Percentiles rank a stretch among this genome's conserved stretches.
Conservation (phyloP, 1,140 invertebrate species). For the Achatina immaculata region DNA sequence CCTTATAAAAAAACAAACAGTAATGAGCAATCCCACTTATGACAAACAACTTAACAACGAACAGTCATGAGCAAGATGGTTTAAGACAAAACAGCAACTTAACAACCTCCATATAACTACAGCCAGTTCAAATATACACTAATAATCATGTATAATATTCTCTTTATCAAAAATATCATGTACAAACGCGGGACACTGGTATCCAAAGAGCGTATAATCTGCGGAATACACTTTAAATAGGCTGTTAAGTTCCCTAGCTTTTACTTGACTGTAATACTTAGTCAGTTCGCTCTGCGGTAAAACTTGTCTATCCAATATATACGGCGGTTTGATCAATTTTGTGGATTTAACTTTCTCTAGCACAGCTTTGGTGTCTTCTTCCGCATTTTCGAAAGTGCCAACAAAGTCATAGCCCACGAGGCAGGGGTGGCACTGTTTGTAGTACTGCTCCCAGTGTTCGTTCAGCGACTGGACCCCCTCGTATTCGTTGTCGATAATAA, state of each 20-base stretch:
- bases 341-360: slow-evolving; percentile 49
- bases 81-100: no score
- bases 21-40: no score
- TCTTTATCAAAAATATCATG: slow-evolving; percentile 38
- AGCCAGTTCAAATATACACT: no score
- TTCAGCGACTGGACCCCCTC: slow-evolving; percentile 75
- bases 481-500: slow-evolving; percentile 78
- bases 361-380: slow-evolving; percentile 75
- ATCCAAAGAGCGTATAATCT: slow-evolving; percentile 63
- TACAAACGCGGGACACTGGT: slow-evolving; percentile 54
- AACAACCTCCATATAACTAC: no score
- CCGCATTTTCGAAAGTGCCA: slow-evolving; percentile 88
- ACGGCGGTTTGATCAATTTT: slow-evolving; percentile 50
- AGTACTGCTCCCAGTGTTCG: slow-evolving; percentile 90
- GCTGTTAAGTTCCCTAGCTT: slow-evolving; percentile 42
- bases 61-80: no score
- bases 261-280: slow-evolving; percentile 49
- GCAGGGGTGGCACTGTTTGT: slow-evolving; percentile 88
- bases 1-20: no score
- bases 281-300: slow-evolving; percentile 53
- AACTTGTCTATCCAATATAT: slow-evolving; percentile 48
- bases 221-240: slow-evolving; percentile 58
- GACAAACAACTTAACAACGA: no score
- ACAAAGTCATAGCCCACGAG: slow-evolving; percentile 89
- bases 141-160: slow-evolving; percentile 37